Conservation (phyloP, 53 echinoderm and acorn worm genomes). For the Actinopyga echinites region DNA sequence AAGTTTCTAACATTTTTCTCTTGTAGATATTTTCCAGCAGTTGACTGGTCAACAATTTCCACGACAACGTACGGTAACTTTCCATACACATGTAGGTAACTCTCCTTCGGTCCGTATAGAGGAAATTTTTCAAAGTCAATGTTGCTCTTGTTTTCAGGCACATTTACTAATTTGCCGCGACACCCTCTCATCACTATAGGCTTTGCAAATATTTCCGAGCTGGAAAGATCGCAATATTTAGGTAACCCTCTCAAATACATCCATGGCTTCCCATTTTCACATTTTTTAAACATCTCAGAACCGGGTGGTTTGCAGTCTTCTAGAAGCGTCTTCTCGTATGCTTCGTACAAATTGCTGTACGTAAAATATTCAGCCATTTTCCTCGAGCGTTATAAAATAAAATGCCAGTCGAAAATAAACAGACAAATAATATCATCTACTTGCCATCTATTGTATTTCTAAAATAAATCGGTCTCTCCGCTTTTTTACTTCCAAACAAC, state of each 20-base stretch:
- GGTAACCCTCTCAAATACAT: not conserved
- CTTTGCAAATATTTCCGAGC: not conserved
- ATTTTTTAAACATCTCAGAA: not conserved
- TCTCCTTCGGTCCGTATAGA: not conserved
- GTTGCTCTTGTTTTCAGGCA: not conserved
- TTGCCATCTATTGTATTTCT: too few species aligned
- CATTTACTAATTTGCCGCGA: not conserved
- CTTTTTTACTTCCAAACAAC: too few species aligned
- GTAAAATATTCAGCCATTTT: not conserved
- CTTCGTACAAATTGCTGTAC: not conserved
- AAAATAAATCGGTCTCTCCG: too few species aligned
- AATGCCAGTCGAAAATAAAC: too few species aligned
- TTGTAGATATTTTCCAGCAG: not conserved
- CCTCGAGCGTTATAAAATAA: too few species aligned
- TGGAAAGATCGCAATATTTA: too few species aligned
- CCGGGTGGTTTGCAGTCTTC: not conserved
- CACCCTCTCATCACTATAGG: not conserved
- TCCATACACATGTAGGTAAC: not conserved
- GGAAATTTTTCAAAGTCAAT: not conserved
- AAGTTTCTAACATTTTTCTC: not conserved
- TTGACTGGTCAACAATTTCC: not conserved
- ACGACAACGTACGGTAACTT: not conserved
- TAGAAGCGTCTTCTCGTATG: not conserved
- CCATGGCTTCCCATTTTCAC: not conserved
- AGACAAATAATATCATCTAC: too few species aligned